Conservation (phyloP, 2,797 vertebrate genomes). For the Harpagifer antarcticus region DNA sequence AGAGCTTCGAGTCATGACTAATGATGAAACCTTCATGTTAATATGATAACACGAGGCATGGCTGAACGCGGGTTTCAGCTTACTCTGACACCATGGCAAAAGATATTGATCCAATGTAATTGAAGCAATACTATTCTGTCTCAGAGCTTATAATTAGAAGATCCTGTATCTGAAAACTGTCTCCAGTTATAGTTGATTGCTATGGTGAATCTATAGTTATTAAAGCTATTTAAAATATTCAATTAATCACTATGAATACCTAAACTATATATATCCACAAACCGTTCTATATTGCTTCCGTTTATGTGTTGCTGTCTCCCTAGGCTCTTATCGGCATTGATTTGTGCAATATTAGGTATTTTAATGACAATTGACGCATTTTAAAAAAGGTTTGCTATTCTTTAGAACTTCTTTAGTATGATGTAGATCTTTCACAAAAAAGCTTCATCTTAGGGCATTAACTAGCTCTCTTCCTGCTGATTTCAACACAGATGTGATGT, state of each 20-base stretch:
- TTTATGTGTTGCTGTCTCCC: neutral
- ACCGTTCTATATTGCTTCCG: slow-evolving; percentile 1
- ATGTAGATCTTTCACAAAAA: slow-evolving; percentile 39
- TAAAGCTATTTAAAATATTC: slow-evolving; percentile 49
- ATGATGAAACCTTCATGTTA: slow-evolving; percentile 74
- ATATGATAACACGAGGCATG: slow-evolving; percentile 72
- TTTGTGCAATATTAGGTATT: slow-evolving; percentile 16
- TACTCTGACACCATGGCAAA: slow-evolving; percentile 73
- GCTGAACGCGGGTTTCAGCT: slow-evolving; percentile 68
- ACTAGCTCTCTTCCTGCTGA: too few species aligned
- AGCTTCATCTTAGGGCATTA: slow-evolving; percentile 44
- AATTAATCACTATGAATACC: slow-evolving; percentile 30
- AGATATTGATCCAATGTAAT: slow-evolving; percentile 77
- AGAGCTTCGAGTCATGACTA: slow-evolving; percentile 58
- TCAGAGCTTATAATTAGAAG: slow-evolving; percentile 75
- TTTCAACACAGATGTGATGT: too few species aligned
- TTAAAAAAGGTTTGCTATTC: slow-evolving; percentile 5
- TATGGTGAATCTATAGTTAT: slow-evolving; percentile 38
- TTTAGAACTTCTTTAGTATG: neutral
- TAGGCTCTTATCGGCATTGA: neutral
- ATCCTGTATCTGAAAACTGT: slow-evolving; percentile 75
- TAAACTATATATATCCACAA: neutral
- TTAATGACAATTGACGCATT: slow-evolving; percentile 10
- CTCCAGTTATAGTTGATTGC: slow-evolving; percentile 64
- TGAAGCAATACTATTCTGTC: slow-evolving; percentile 70